These are phyloP conservation scores for Prosapia bicincta DNA, from an alignment of 2,888 invertebrate genomes.

Conservation along the genomic window DNA sequence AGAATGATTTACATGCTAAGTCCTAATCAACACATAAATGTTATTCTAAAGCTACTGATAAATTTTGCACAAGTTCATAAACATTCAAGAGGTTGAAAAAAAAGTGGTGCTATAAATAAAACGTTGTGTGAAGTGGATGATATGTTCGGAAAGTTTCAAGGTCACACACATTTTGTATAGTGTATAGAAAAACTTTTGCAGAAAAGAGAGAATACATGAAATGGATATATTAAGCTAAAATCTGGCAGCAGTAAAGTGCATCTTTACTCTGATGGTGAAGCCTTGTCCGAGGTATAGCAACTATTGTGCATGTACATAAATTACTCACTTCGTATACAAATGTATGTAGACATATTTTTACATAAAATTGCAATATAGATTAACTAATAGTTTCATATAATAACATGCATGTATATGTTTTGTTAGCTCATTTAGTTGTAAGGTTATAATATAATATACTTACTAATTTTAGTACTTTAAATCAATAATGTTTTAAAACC, in stretches of 20 bases:
- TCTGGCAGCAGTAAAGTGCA: background rate
- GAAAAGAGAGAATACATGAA: background rate
- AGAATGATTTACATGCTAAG: too few relatives aligned
- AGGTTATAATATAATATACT: background rate
- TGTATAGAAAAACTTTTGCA: background rate
- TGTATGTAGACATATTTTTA: background rate
- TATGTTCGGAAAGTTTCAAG: background rate
- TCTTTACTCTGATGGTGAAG: background rate
- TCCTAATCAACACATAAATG: background rate
- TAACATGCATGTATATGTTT: background rate
- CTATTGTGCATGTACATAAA: background rate
- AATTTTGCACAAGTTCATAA: background rate
- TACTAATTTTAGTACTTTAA: background rate
- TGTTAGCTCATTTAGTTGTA: background rate
- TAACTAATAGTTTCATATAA: background rate
- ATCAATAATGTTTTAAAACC: background rate
- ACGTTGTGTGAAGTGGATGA: background rate
- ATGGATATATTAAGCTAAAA: background rate
- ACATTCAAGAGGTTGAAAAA: background rate
- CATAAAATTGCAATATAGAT: background rate
- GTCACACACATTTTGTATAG: background rate
- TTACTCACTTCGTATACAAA: background rate
- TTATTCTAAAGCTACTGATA: background rate
- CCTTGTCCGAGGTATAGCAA: background rate
- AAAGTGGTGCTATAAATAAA: background rate